These are phyloP conservation scores for Candidula unifasciata DNA, from an alignment of 2,888 invertebrate species.

Conservation along the genomic window DNA sequence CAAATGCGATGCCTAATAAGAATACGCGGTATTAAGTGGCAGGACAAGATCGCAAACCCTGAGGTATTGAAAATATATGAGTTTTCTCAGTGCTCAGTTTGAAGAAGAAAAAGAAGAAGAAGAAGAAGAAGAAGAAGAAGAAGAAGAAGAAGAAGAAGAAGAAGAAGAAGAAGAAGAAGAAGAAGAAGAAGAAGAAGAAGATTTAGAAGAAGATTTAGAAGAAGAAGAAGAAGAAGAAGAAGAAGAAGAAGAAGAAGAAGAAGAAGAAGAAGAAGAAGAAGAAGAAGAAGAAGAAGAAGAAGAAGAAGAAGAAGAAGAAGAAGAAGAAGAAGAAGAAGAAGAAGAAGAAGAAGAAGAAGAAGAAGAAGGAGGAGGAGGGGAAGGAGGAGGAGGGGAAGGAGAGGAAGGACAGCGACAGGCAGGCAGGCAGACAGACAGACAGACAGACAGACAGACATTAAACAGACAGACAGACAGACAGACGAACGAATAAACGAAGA, in stretches of 20 bases:
- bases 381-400: neutral
- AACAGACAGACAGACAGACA: no score
- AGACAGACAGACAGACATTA: no score
- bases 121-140: neutral
- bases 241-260: neutral
- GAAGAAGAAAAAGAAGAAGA: no score
- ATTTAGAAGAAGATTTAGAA: neutral
- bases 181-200: neutral
- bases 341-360: slow-evolving; percentile 2
- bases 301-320: neutral
- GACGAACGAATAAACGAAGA: no score
- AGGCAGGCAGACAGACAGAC: no score
- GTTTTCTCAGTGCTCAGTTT: no score
- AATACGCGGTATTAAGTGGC: no score
- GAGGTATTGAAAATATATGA: no score
- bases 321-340: neutral
- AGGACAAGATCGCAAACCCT: no score
- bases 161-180: slow-evolving; percentile 8
- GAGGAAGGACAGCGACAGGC: no score
- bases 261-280: neutral
- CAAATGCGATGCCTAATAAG: no score
- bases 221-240: neutral
- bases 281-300: neutral
- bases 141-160: slow-evolving; percentile 8
- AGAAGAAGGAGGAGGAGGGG: neutral